Percentiles rank a stretch among this genome's conserved stretches.
phyloP scores from a whole-genome alignment of 2,888 invertebrate species.

The Drosophila setosimentum region DNA sequence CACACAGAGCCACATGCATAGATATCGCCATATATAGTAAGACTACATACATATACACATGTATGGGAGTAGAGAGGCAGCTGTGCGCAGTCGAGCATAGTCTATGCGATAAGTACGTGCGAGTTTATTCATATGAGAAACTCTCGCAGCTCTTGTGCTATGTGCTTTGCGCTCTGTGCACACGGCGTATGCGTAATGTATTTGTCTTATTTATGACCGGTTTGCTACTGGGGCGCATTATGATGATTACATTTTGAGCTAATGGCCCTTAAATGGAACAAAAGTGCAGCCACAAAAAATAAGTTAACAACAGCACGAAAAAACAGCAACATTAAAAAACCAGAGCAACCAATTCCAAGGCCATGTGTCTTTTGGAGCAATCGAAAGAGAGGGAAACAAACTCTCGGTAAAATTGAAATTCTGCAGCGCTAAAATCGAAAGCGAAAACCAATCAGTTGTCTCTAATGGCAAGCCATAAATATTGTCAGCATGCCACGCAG shows the following conservation, averaged over 20 bases:
- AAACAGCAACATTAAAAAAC: slow-evolving; percentile 18
- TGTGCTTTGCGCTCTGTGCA: slow-evolving; percentile 39
- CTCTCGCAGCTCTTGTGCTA: slow-evolving; percentile 20
- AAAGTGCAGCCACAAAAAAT: slow-evolving; percentile 29
- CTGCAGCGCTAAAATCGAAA: slow-evolving; percentile 61
- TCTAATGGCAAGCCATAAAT: slow-evolving; percentile 83
- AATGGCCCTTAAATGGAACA: slow-evolving; percentile 70
- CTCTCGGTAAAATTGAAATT: slow-evolving; percentile 66
- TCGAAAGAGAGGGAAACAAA: slow-evolving; percentile 13
- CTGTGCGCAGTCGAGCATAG: slow-evolving; percentile 78
- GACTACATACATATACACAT: slow-evolving; percentile 13
- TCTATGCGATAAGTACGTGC: slow-evolving; percentile 80
- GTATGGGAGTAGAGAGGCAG: slow-evolving; percentile 44
- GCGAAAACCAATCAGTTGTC: slow-evolving; percentile 82
- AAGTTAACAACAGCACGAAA: slow-evolving; percentile 1
- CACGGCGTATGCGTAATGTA: slow-evolving; percentile 75
- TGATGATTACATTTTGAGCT: slow-evolving; percentile 77
- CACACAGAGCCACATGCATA: slow-evolving; percentile 16
- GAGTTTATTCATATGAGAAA: slow-evolving; percentile 78
- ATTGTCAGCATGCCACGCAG: slow-evolving; percentile 52
- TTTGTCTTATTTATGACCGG: slow-evolving; percentile 76
- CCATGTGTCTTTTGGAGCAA: slow-evolving; percentile 33
- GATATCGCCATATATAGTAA: slow-evolving; percentile 15
- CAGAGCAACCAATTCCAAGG: slow-evolving; percentile 43
- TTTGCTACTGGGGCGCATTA: slow-evolving; percentile 69